Base-by-base conservation (phyloP, 35 echinoderm and acorn worm species). In the Heliocidaris erythrogramma region DNA sequence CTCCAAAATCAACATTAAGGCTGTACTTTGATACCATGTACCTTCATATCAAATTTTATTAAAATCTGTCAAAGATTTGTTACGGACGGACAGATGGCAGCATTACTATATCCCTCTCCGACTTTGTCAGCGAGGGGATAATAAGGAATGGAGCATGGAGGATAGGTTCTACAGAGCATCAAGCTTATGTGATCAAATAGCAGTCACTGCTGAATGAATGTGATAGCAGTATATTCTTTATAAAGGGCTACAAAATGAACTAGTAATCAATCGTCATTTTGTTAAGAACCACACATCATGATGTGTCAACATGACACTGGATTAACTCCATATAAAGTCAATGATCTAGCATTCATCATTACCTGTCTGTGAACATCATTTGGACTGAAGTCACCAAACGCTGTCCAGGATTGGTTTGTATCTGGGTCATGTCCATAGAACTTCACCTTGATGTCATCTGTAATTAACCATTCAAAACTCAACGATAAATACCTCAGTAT, bases 341-440 rank as follows among this genome's bases (percentile, higher is more conserved):
- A 42, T n/a, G n/a, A n/a, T n/a, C n/a, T n/a, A 42, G 35, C 35
- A 42, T 42, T n/a, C n/a, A n/a, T 42, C 35, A 14, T 92, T 59
- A 92, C 91, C 49, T 92, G 91, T 92, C 91, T 92, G 91, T 92
- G 91, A 30, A 92, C 91, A 92, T 92, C 91, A 92, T 29, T 92
- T 32, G 47, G 91, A 50, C 91, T 48, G 48, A 92, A 92, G 13
- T 30, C 49, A 48, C 48, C 91, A 59, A 59, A 92, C 27, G 49
- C 47, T 30, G 9, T 12, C 91, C 91, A 92, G 31, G 31, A 16
- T 30, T 59, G 47, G 50, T 92, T 49, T 42, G 29, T 92, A 7
- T 52, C 49, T 30, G 91, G 48, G 48, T 92, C 91, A 18, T 12
- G 9, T 24, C 91, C 91, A 59, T 32, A 14, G 48, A 92, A 92